Conservation (phyloP, 1,140 invertebrate genomes). For the Caenorhabditis latens region DNA sequence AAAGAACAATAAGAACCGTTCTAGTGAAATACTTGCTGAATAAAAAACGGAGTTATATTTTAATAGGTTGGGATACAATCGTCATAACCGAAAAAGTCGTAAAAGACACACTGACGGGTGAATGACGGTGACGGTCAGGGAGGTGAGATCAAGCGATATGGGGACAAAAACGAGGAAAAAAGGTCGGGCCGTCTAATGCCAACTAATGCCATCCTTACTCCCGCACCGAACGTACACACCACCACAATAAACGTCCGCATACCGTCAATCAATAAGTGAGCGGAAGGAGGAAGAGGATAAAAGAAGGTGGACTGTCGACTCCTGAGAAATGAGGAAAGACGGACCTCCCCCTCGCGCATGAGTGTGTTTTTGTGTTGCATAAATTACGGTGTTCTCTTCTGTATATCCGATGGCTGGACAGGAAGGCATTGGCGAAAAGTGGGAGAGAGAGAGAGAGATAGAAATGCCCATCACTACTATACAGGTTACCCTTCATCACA, state of each 20-base stretch:
- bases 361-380: constrained; percentile 4
- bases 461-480: background rate
- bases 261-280: constrained; percentile 18
- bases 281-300: background rate
- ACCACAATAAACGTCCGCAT: background rate
- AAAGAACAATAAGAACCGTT: background rate
- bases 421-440: background rate
- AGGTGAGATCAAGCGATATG: constrained; percentile 50
- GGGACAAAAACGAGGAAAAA: constrained; percentile 35
- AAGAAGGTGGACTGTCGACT: background rate
- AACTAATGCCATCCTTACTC: background rate
- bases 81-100: constrained; percentile 4
- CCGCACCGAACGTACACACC: constrained; percentile 4
- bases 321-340: background rate
- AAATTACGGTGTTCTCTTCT: background rate
- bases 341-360: background rate
- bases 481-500: constrained; percentile 3
- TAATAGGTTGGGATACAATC: background rate
- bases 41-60: background rate
- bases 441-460: background rate
- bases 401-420: constrained; percentile 28
- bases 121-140: background rate
- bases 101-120: background rate
- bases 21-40: background rate
- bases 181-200: constrained; percentile 34